phyloP scores from a whole-genome alignment of 1,140 invertebrate species.

The Arion vulgaris region DNA sequence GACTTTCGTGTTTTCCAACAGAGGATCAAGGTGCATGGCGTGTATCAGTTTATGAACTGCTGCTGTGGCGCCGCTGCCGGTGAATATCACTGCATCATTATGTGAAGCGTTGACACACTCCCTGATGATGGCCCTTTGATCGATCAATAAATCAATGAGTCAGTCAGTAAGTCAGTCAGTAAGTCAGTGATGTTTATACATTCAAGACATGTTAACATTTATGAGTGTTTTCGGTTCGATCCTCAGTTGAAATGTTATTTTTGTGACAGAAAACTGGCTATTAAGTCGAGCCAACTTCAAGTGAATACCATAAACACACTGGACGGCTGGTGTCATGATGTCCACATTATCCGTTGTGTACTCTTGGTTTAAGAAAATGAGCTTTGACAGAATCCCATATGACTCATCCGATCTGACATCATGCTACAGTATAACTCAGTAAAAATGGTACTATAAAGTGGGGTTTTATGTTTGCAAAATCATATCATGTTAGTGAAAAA shows the following conservation, averaged over 20 bases:
- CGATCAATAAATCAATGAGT: constrained; percentile 66
- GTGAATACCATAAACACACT: background rate
- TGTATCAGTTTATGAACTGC: constrained; percentile 82
- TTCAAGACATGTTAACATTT: background rate
- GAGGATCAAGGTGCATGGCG: constrained; percentile 77
- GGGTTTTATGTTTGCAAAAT: no score
- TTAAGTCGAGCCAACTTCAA: no score
- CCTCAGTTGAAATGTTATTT: background rate
- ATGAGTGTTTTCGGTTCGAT: background rate
- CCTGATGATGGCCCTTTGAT: constrained; percentile 83
- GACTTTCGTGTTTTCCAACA: constrained; percentile 70
- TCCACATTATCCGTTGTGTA: background rate
- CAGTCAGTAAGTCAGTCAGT: background rate
- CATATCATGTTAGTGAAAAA: no score
- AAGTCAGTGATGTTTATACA: background rate
- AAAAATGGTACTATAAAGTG: no score
- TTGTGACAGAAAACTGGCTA: no score
- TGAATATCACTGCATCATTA: constrained; percentile 88
- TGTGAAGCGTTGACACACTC: constrained; percentile 85
- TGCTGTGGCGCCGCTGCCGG: constrained; percentile 82
- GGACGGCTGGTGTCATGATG: background rate
- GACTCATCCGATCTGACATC: no score
- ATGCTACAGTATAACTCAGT: no score
- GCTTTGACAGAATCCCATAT: no score
- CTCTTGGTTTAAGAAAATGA: no score